These are phyloP conservation scores for Coendou prehensilis DNA, from an alignment of 2,797 vertebrate genomes.

Conservation along the genomic window DNA sequence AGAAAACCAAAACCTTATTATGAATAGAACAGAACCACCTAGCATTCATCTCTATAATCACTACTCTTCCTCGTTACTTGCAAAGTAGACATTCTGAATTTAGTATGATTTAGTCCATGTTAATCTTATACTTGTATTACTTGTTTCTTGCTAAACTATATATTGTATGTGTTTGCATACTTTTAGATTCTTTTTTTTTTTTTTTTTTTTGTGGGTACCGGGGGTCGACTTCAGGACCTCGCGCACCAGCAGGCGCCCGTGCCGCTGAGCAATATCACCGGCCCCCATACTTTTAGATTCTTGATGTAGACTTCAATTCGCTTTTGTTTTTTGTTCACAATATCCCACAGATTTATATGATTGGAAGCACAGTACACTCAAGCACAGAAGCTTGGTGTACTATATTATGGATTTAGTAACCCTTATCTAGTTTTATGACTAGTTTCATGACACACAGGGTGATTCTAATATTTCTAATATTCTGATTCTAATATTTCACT, in stretches of 20 bases:
- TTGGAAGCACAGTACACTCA: background rate
- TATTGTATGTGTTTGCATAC: background rate
- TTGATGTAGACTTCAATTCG: background rate
- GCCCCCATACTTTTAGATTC: background rate
- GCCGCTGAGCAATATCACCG: too few relatives aligned
- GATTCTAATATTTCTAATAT: background rate
- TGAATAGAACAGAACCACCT: background rate
- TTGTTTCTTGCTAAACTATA: background rate
- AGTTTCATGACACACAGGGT: background rate
- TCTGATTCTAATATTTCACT: background rate
- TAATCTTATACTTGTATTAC: background rate
- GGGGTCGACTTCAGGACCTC: too few relatives aligned
- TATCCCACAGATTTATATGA: background rate
- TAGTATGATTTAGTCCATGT: background rate
- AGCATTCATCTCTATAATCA: background rate
- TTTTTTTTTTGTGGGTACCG: too few relatives aligned
- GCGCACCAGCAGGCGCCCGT: too few relatives aligned
- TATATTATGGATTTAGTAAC: background rate
- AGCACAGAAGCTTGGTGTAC: background rate
- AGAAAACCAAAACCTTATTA: background rate
- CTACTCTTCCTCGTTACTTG: background rate
- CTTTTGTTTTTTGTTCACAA: background rate
- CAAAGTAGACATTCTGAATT: background rate
- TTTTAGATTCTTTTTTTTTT: too few relatives aligned
- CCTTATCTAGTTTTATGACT: background rate